A percentile compares a stretch with the other conserved stretches of the same genome.
phyloP scores from a whole-genome alignment of 2,888 invertebrate genomes.

The Achlya flavicornis region DNA sequence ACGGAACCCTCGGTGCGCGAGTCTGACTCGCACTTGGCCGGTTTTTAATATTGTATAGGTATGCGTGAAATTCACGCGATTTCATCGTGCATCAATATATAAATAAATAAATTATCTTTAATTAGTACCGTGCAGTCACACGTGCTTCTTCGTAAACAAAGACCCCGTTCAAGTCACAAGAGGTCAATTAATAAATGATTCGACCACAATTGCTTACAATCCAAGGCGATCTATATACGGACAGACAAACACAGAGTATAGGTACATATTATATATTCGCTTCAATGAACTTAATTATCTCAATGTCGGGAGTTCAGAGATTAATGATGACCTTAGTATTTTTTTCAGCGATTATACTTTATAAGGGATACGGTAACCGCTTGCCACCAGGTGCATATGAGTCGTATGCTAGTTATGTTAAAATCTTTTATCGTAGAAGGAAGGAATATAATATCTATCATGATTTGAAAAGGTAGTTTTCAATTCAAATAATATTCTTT shows the following conservation, averaged over 20 bases:
- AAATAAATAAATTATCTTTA: neutral
- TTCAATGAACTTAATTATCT: neutral
- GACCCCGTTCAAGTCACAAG: neutral
- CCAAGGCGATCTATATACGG: conserved; percentile 16
- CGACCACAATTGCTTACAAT: conserved; percentile 21
- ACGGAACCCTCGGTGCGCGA: no score
- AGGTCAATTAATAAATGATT: conserved; percentile 4
- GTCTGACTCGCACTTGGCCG: no score
- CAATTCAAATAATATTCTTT: no score
- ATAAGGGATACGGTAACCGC: no score
- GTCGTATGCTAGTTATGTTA: no score
- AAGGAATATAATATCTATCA: no score
- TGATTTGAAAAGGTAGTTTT: no score
- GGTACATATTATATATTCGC: neutral
- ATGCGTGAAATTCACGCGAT: neutral
- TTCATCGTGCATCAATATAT: no score
- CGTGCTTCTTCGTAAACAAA: neutral
- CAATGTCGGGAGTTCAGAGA: neutral
- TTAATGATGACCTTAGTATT: neutral
- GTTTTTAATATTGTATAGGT: no score
- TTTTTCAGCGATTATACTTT: no score
- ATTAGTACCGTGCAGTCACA: neutral
- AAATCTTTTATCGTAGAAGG: no score
- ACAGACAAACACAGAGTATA: neutral
- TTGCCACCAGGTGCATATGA: no score